Base-by-base conservation (phyloP, 2,888 invertebrate species). In the Ceriagrion tenellum region DNA sequence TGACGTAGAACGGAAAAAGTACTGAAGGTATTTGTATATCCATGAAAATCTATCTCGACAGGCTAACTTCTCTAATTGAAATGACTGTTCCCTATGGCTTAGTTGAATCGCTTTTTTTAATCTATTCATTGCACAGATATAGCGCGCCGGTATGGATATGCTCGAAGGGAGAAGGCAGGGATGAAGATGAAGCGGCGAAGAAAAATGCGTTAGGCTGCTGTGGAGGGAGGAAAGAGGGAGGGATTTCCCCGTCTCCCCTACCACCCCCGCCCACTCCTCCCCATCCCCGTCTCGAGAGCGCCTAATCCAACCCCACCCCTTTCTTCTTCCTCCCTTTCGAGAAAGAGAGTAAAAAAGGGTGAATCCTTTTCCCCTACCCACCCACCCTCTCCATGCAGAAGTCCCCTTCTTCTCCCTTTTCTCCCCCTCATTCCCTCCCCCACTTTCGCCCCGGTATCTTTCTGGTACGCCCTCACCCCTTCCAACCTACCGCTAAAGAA, bases 261-360 rank as follows among this genome's bases (percentile, higher is more conserved):
- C 26, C 69, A n/a, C 69, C 69, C n/a, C 6, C 69, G 8, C 69
- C 69, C n/a, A 26, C 69, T 47, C 8, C 47, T 47, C 47, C 47
- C 69, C 69, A 26, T 47, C 13, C 35, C 30, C 81, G 81, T 35
- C 81, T 81, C 35, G 81, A 81, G 35, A 26, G 81, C 81, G 35
- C 81, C 81, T 81, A 81, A 81, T 69, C 69, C 69, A 69, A 69
- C 35, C 81, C 81, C 13, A 81, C 81, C 81, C 81, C 74, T 16
- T 35, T 18, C 81, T n/a, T 69, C 20, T 12, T 23, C n/a, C n/a
- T 69, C n/a, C 16, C 81, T 13, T 18, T 23, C 10, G 16, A 18
- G 81, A 81, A 35, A 35, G 35, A 16, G 74, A 35, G n/a, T 13
- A 35, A 35, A 81, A 81, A 81, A 81, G 69, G 18, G 69, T 23